Conservation (phyloP, 23 tunicate species). For the Clavelina lepadiformis region DNA sequence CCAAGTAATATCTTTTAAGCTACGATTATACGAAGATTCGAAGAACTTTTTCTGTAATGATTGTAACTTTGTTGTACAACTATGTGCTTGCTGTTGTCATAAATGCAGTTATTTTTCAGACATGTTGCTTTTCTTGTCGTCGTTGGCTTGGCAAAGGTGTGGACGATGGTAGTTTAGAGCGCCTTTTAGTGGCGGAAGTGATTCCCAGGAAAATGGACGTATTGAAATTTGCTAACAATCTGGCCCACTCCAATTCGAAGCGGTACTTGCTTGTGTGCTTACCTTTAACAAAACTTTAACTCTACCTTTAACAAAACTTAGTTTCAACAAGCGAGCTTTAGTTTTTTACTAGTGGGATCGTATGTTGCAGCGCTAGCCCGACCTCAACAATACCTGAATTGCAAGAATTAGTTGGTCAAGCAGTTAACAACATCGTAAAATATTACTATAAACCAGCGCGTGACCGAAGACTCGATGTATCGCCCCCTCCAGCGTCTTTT, state of each 20-base stretch:
- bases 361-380: too few relatives aligned
- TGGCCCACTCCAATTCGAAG: neutral
- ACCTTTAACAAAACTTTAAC: neutral
- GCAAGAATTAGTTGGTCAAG: conserved; percentile 66
- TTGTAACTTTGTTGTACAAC: too few relatives aligned
- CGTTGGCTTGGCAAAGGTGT: conserved; percentile 73
- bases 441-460: conserved; percentile 42
- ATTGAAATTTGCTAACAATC: neutral
- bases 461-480: conserved; percentile 15
- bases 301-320: neutral
- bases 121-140: conserved; percentile 54
- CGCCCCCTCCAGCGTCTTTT: conserved; percentile 45
- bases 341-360: too few relatives aligned
- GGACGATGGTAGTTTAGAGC: conserved; percentile 80
- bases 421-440: conserved; percentile 71
- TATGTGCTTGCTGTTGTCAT: too few relatives aligned
- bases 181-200: conserved; percentile 64
- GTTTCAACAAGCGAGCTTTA: too few relatives aligned
- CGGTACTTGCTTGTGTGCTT: neutral
- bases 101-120: conserved; percentile 35
- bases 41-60: too few relatives aligned
- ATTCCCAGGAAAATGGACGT: conserved; percentile 13
- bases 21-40: too few relatives aligned
- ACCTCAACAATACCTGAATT: conserved; percentile 24
- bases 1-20: neutral